phyloP scores from a whole-genome alignment of 1,140 invertebrate genomes.

The Schlechtendalia chinensis region DNA sequence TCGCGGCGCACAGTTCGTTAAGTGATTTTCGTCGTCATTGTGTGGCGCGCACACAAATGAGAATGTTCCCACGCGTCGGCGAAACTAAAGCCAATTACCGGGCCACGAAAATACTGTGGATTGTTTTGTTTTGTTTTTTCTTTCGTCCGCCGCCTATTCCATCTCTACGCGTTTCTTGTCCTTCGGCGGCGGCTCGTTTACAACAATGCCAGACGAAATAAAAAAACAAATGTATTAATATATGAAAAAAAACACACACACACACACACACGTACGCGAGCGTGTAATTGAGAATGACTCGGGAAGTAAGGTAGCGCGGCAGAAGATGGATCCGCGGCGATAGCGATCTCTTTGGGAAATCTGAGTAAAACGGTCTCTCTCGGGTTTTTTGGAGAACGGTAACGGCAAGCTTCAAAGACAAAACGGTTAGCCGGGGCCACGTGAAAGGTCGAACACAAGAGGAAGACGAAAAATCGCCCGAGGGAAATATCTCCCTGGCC shows the following conservation, averaged over 20 bases:
- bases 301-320: constrained; percentile 23
- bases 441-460: background rate
- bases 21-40: constrained; percentile 49
- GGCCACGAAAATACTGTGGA: constrained; percentile 35
- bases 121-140: constrained; percentile 22
- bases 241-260: constrained; percentile 21
- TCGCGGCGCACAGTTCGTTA: constrained; percentile 24
- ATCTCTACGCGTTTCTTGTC: background rate
- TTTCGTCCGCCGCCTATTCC: background rate
- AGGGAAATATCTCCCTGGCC: background rate
- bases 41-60: constrained; percentile 48
- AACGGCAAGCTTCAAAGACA: background rate
- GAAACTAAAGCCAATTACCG: constrained; percentile 50
- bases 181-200: constrained; percentile 43
- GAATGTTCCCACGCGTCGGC: constrained; percentile 49
- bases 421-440: background rate
- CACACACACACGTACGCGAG: constrained; percentile 12
- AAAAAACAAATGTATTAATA: constrained; percentile 26
- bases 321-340: constrained; percentile 2
- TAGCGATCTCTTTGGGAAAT: constrained; percentile 46
- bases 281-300: constrained; percentile 45
- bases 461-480: background rate
- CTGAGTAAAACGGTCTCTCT: background rate
- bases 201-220: constrained; percentile 4
- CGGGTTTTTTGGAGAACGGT: background rate